Conservation (phyloP, 1,140 invertebrate genomes). For the Orchesella cincta region DNA sequence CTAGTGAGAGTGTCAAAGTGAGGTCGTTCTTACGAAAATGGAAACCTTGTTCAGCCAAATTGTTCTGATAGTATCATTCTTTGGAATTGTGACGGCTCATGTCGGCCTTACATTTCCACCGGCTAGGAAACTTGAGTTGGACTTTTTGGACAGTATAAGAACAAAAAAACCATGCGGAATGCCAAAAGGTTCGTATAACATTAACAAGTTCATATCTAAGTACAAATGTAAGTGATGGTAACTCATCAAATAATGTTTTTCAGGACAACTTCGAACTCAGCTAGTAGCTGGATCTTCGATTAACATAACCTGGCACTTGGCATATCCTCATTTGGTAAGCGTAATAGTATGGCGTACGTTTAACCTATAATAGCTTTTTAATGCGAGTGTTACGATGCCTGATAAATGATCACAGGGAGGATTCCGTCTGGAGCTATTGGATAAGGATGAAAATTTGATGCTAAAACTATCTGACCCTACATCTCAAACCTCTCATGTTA, state of each 20-base stretch:
- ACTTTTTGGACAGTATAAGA: slow-evolving; percentile 88
- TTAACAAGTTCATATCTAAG: too few relatives aligned
- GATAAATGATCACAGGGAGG: too few relatives aligned
- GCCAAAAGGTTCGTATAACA: slow-evolving; percentile 79
- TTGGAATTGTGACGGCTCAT: slow-evolving; percentile 58
- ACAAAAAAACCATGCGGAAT: slow-evolving; percentile 91
- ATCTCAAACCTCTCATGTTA: slow-evolving; percentile 73
- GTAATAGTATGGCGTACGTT: too few relatives aligned
- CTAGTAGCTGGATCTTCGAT: slow-evolving; percentile 78
- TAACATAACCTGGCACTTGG: slow-evolving; percentile 90
- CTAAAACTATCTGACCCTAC: slow-evolving; percentile 80
- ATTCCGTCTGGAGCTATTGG: slow-evolving; percentile 79
- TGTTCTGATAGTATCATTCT: not conserved
- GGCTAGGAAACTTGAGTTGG: slow-evolving; percentile 81
- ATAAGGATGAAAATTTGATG: slow-evolving; percentile 75
- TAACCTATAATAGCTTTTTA: too few relatives aligned
- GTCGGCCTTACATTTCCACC: slow-evolving; percentile 83
- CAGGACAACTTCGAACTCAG: slow-evolving; percentile 76
- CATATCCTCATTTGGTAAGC: slow-evolving; percentile 88
- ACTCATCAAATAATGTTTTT: not conserved
- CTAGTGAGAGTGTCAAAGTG: not conserved
- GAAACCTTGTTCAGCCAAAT: not conserved
- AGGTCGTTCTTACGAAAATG: not conserved
- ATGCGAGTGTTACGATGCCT: too few relatives aligned
- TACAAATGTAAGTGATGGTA: too few relatives aligned